Conservation (phyloP, 2,888 invertebrate genomes). For the Eristalis tenax region DNA sequence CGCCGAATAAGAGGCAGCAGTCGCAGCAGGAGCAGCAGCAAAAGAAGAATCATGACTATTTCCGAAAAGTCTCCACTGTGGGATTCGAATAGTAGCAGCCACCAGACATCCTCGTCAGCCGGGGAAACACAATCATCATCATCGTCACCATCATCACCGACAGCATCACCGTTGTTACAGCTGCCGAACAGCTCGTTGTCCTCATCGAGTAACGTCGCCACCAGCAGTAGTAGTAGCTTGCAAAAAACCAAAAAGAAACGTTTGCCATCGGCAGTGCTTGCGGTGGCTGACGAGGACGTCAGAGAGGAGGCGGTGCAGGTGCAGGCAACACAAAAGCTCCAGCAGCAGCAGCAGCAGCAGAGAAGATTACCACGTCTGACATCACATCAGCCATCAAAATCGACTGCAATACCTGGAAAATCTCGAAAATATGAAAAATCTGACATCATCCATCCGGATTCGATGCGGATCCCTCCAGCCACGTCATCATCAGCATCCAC, state of each 20-base stretch:
- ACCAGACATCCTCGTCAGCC: constrained; percentile 58
- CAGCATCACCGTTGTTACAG: constrained; percentile 63
- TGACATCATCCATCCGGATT: constrained; percentile 22
- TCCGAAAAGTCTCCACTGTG: constrained; percentile 74
- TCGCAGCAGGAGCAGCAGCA: neutral
- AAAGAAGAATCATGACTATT: constrained; percentile 73
- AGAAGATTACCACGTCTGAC: constrained; percentile 25
- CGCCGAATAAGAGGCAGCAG: constrained; percentile 47
- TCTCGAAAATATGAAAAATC: constrained; percentile 77
- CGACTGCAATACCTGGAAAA: constrained; percentile 74
- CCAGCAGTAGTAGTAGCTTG: constrained; percentile 5
- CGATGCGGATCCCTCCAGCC: neutral
- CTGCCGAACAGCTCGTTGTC: neutral
- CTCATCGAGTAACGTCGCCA: neutral
- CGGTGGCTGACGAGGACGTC: neutral
- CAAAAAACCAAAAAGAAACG: constrained; percentile 42
- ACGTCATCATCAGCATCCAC: neutral
- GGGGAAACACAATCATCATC: constrained; percentile 64
- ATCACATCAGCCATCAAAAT: constrained; percentile 58
- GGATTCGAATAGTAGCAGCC: constrained; percentile 71
- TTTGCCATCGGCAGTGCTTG: neutral
- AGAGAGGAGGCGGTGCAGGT: neutral
- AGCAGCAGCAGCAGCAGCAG: neutral
- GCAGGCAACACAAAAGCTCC: too few species aligned
- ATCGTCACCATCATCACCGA: constrained; percentile 46